These are phyloP conservation scores for Melanostigma gelatinosum DNA, from an alignment of 2,113 vertebrate genomes.

Conservation along the genomic window DNA sequence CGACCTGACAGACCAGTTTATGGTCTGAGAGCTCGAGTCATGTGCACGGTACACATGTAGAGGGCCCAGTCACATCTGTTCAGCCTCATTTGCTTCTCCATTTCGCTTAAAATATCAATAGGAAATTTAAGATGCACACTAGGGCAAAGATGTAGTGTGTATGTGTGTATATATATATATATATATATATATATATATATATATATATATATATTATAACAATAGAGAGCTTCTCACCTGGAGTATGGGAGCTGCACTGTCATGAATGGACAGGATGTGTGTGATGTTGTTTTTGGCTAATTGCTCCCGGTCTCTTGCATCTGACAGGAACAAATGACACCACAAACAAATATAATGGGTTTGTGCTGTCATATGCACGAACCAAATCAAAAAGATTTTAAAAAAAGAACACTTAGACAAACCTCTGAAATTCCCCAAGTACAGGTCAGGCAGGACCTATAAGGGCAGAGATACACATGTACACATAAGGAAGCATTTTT, in stretches of 20 bases:
- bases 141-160: background rate
- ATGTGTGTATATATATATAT: background rate
- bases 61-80: conserved; percentile 15
- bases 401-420: conserved; percentile 35
- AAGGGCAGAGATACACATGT: background rate
- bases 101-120: background rate
- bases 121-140: background rate
- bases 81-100: background rate
- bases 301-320: conserved; percentile 91
- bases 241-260: conserved; percentile 90
- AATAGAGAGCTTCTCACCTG: conserved; percentile 84
- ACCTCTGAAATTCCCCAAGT: conserved; percentile 98
- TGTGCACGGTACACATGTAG: background rate
- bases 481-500: background rate
- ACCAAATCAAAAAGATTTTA: background rate
- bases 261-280: conserved; percentile 92
- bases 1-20: conserved; percentile 64
- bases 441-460: conserved; percentile 93
- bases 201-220: background rate
- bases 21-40: background rate
- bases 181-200: too few relatives aligned
- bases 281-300: conserved; percentile 93
- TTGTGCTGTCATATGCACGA: background rate
- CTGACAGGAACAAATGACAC: conserved; percentile 68
- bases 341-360: background rate